Evolutionary conservation across 1,140 invertebrate species (phyloP), one percentile per base, ranked within the genome.

Genomic region (Caenorhabditis inopinata): DNA sequence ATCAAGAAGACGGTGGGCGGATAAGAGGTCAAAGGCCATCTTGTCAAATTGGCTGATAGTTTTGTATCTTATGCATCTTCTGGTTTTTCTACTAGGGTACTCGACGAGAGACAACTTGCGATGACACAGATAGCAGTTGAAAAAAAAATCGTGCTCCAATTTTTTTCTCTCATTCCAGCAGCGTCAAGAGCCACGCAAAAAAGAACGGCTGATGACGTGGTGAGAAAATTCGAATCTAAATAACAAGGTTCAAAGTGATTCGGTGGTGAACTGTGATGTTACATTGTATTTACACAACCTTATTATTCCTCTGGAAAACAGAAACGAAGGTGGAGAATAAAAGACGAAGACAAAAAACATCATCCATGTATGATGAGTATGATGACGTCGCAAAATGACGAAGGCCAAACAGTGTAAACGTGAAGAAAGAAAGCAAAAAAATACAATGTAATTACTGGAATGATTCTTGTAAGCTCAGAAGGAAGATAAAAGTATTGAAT

Each of bases 11-110:
- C n/a, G n/a, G 58, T 25, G 58, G 27, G 51, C 18, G 9, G 11
- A 27, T 29, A 9, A 23, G 58, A n/a, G 32, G 58, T 38, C 58
- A 58, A 68, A 18, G 27, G n/a, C 32, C 58, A 68, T 21, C 58
- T 68, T 68, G 32, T 68, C 58, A 68, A 68, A 38, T 38, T 68
- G 58, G 38, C 23, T 68, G 58, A 68, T 68, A 68, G 58, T 68
- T 68, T 18, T 68, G 58, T 38, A 38, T 68, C 32, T 68, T 16
- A 21, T 35, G 11, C 32, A 38, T 6, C 32, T 68, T 29, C 32
- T 68, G 32, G 32, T 68, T n/a, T 35, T 68, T 29, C 32, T 68
- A 21, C 58, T 38, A 38, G 12, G 18, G 7, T 7, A 18, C n/a
- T n/a, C n/a, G 32, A 68, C 58, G 38, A 68, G 58, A 38, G 58